Evolutionary conservation across 2,888 invertebrate species (phyloP).

Genomic region (Anoncus sp.): DNA sequence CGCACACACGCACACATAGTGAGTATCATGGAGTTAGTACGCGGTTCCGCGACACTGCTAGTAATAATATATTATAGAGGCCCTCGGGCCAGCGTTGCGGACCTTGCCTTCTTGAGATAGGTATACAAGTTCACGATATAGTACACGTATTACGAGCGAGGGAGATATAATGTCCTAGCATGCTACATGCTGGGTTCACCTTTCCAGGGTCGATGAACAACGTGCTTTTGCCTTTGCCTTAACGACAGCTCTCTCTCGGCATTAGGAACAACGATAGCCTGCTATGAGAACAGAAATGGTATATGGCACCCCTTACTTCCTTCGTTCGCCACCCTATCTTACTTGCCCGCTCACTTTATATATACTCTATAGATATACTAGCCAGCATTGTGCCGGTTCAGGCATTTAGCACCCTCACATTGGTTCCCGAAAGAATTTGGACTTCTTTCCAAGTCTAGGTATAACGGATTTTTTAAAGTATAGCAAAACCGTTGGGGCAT

Average conservation of each 20-base stretch:
- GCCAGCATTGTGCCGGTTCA: not conserved
- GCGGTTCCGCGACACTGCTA: constrained; percentile 45
- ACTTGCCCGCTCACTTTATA: constrained; percentile 8
- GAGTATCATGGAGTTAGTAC: constrained; percentile 35
- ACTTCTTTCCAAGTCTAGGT: not conserved
- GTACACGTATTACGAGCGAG: constrained; percentile 9
- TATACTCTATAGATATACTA: not conserved
- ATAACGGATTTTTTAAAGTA: not conserved
- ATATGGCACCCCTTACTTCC: constrained; percentile 52
- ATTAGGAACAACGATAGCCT: constrained; percentile 53
- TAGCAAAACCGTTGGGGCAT: too few species aligned
- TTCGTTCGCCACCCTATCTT: constrained; percentile 49
- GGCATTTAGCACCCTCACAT: constrained; percentile 18
- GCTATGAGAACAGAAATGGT: too few species aligned
- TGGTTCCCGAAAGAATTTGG: constrained; percentile 2
- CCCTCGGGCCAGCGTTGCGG: constrained; percentile 37
- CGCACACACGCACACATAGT: not conserved
- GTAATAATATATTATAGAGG: constrained; percentile 65
- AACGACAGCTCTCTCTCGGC: constrained; percentile 35
- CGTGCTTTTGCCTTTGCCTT: constrained; percentile 35
- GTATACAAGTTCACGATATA: constrained; percentile 15
- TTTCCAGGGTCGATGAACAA: constrained; percentile 27
- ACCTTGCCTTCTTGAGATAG: constrained; percentile 38
- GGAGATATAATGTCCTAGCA: constrained; percentile 40
- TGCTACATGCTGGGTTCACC: constrained; percentile 27